Conservation (phyloP, 1,140 invertebrate genomes). For the Drosophila mojavensis region DNA sequence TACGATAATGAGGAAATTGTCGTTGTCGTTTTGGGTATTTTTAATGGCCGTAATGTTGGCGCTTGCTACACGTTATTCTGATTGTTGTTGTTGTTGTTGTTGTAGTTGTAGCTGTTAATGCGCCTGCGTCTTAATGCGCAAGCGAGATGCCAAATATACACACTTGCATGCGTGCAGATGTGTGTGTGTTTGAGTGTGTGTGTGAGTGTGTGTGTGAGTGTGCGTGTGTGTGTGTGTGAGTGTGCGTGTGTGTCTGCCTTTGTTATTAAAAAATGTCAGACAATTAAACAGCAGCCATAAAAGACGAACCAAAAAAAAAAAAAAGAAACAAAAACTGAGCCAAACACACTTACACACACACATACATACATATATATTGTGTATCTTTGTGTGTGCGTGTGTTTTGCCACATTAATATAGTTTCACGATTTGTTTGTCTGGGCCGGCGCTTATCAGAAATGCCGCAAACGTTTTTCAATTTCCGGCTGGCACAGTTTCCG, state of each 20-base stretch:
- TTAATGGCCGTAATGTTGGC: constrained; percentile 80
- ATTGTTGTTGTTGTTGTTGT: constrained; percentile 5
- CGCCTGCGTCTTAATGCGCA: constrained; percentile 46
- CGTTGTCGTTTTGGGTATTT: constrained; percentile 84
- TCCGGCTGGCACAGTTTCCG: constrained; percentile 75
- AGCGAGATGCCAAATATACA: constrained; percentile 29
- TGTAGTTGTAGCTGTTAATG: constrained; percentile 31
- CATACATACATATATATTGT: neutral
- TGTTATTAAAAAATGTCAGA: constrained; percentile 45
- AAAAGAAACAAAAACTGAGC: neutral
- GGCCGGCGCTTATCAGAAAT: constrained; percentile 68
- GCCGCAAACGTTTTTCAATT: constrained; percentile 81
- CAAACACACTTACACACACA: neutral
- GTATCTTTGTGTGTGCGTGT: neutral
- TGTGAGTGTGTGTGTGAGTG: neutral
- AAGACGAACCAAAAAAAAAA: neutral
- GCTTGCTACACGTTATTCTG: constrained; percentile 37
- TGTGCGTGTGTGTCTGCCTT: constrained; percentile 2
- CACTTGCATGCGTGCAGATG: neutral
- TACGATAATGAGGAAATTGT: constrained; percentile 84
- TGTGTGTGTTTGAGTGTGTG: neutral
- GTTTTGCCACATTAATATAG: constrained; percentile 7
- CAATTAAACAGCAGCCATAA: constrained; percentile 46
- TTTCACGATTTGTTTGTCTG: constrained; percentile 24
- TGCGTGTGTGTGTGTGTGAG: neutral